These are phyloP conservation scores for Paradoxurus hermaphroditus DNA, from an alignment of 2,113 vertebrate genomes.

Conservation along the genomic window DNA sequence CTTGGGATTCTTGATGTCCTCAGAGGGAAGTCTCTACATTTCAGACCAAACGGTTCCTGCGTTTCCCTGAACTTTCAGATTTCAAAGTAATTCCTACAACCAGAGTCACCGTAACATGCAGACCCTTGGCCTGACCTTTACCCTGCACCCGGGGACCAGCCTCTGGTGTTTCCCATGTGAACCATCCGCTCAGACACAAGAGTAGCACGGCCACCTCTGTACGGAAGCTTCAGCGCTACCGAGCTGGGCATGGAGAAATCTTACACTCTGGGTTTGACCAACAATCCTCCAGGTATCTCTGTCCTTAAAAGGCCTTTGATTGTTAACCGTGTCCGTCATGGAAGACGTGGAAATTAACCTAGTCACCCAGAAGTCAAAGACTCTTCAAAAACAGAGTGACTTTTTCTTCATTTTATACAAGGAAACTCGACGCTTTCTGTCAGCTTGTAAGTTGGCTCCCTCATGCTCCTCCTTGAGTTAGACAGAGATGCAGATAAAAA, in stretches of 20 bases:
- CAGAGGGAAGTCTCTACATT: neutral
- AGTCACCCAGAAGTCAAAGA: neutral
- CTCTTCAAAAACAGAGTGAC: slow-evolving; percentile 8
- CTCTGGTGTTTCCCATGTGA: neutral
- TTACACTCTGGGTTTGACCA: neutral
- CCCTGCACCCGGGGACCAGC: neutral
- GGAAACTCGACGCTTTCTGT: neutral
- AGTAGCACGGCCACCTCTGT: neutral
- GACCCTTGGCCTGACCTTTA: neutral
- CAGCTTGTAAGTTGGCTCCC: neutral
- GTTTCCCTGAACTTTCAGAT: neutral
- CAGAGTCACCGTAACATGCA: neutral
- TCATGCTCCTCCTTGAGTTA: neutral
- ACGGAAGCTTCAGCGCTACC: neutral
- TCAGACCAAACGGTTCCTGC: neutral
- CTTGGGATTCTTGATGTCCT: neutral
- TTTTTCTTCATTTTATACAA: neutral
- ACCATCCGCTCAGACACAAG: neutral
- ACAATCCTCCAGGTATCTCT: neutral
- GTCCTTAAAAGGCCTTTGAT: neutral
- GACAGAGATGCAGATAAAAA: neutral
- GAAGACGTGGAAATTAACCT: neutral
- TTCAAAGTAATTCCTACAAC: neutral
- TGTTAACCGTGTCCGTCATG: neutral
- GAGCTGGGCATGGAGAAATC: neutral